Evolutionary conservation across 2,113 vertebrate species (phyloP).

Genomic region (Colius striatus): DNA sequence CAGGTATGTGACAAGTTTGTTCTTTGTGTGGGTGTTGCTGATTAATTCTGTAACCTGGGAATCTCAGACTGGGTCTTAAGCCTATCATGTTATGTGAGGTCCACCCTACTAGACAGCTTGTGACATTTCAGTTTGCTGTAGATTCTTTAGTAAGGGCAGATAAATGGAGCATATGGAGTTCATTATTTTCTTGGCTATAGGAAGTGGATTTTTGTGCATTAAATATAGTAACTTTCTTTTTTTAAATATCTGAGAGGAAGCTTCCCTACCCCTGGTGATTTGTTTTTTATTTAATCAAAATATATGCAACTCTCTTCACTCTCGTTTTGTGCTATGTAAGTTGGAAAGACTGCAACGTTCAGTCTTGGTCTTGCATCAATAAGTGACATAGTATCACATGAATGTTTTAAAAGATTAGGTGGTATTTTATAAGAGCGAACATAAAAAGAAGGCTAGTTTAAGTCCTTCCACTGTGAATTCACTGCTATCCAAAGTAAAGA

Average conservation of each 20-base stretch:
- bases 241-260: not conserved
- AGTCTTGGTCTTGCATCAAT: constrained; percentile 34
- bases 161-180: constrained; percentile 1
- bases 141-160: not conserved
- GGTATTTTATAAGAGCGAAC: constrained; percentile 6
- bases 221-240: constrained; percentile 33
- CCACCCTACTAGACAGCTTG: not conserved
- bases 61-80: not conserved
- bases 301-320: not conserved
- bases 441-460: not conserved
- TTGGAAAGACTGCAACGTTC: not conserved
- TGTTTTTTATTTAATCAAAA: not conserved
- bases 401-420: constrained; percentile 35
- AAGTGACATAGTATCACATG: constrained; percentile 19
- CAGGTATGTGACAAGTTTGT: not conserved
- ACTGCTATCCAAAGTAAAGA: not conserved
- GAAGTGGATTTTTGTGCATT: constrained; percentile 39
- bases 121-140: not conserved
- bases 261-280: not conserved
- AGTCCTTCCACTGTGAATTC: not conserved
- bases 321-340: not conserved
- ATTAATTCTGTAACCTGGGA: not conserved
- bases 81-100: not conserved
- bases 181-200: constrained; percentile 33
- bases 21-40: not conserved